Percentiles rank a stretch among this genome's conserved stretches.
phyloP scores from a whole-genome alignment of 37 sponge, comb jelly and placozoan species.

The Halisarca cf. caerulea region DNA sequence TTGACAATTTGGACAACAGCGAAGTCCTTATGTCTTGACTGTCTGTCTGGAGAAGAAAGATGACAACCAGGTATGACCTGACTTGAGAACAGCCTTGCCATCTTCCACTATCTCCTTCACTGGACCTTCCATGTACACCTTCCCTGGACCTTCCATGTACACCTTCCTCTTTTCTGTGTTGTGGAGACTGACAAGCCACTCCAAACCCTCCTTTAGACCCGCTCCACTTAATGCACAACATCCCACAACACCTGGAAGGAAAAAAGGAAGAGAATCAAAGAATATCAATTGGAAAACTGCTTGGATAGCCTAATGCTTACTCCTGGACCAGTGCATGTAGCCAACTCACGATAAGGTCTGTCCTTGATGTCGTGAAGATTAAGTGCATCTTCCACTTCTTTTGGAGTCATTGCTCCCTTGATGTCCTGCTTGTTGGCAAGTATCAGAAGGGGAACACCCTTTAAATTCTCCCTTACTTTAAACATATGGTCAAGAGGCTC shows the following conservation, averaged over 20 bases:
- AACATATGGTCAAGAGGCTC: neutral
- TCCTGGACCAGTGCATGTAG: no score
- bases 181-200: neutral
- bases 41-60: no score
- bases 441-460: neutral
- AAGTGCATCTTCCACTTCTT: constrained; percentile 13
- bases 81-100: neutral
- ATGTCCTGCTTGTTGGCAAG: constrained; percentile 16
- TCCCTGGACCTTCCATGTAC: no score
- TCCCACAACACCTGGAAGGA: neutral
- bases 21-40: no score
- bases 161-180: neutral
- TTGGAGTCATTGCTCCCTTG: neutral
- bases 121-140: no score
- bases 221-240: neutral
- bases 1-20: no score
- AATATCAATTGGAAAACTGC: no score
- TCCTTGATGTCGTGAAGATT: neutral
- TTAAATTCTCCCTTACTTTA: neutral
- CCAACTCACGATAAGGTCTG: constrained; percentile 17
- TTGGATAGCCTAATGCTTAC: no score
- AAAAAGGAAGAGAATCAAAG: neutral
- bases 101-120: neutral
- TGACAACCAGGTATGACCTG: neutral
- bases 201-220: neutral